Evolutionary conservation across 2,113 vertebrate genomes (phyloP).

Genomic region (Lota lota): DNA sequence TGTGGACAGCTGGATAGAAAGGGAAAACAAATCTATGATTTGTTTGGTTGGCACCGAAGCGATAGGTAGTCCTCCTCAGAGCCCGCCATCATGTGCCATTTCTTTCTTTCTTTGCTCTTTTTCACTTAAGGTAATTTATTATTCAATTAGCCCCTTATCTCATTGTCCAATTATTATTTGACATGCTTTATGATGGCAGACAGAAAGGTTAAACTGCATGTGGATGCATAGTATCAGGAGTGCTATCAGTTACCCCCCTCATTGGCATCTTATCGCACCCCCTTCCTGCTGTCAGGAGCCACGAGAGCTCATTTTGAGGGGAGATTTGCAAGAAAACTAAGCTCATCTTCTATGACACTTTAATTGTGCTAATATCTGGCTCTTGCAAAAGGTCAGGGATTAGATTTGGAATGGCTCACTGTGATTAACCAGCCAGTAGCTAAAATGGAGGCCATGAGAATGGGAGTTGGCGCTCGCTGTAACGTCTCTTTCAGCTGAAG

Average conservation of each 20-base stretch:
- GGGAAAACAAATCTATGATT: too few relatives aligned
- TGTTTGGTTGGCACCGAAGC: too few relatives aligned
- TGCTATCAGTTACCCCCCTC: slow-evolving; percentile 79
- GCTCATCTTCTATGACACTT: slow-evolving; percentile 71
- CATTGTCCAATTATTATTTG: slow-evolving; percentile 45
- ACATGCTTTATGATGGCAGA: slow-evolving; percentile 40
- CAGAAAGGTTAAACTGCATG: slow-evolving; percentile 66
- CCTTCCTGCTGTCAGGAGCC: slow-evolving; percentile 77
- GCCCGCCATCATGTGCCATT: too few relatives aligned
- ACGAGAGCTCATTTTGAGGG: slow-evolving; percentile 74
- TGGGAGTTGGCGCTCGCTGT: neutral
- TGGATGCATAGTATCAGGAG: slow-evolving; percentile 72
- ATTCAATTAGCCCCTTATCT: slow-evolving; percentile 40
- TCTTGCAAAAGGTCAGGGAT: slow-evolving; percentile 83
- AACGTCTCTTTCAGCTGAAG: neutral
- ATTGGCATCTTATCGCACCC: slow-evolving; percentile 78
- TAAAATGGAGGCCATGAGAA: slow-evolving; percentile 35
- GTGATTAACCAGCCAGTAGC: slow-evolving; percentile 70
- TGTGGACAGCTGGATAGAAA: too few relatives aligned
- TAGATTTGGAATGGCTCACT: slow-evolving; percentile 78
- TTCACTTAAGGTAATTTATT: slow-evolving; percentile 21
- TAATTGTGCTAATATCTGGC: slow-evolving; percentile 82
- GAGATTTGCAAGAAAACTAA: slow-evolving; percentile 82
- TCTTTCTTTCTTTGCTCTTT: neutral
- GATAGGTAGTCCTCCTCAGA: too few relatives aligned